Evolutionary conservation across 1,140 invertebrate species (phyloP).

Genomic region (Lycorma delicatula): DNA sequence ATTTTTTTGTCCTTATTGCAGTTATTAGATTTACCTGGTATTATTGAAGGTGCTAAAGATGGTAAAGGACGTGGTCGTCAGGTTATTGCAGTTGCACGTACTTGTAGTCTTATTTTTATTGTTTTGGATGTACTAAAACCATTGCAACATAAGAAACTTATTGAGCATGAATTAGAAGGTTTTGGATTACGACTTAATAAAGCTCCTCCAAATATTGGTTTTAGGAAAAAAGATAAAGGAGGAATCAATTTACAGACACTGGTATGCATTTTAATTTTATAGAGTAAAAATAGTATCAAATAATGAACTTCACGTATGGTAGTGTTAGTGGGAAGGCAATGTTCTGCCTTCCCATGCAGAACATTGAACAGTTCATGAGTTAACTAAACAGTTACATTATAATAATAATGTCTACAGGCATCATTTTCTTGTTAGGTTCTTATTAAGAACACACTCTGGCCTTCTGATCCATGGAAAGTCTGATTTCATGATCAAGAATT

Average conservation of each 20-base stretch:
- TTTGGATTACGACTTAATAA: constrained; percentile 97
- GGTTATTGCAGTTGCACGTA: constrained; percentile 98
- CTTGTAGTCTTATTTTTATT: constrained; percentile 97
- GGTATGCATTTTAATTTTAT: constrained; percentile 42
- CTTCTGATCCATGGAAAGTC: no score
- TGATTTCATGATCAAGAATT: no score
- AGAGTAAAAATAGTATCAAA: no score
- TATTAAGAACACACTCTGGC: no score
- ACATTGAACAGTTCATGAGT: no score
- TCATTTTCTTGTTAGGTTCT: no score
- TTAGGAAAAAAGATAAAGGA: constrained; percentile 96
- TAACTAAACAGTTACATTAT: no score
- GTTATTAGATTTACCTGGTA: constrained; percentile 96
- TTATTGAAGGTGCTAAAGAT: constrained; percentile 99
- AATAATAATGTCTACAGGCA: no score
- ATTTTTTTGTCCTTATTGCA: no score
- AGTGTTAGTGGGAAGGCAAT: no score
- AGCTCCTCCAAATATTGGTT: constrained; percentile 93
- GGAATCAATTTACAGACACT: constrained; percentile 79
- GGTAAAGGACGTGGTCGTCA: constrained; percentile 96
- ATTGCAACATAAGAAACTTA: constrained; percentile 86
- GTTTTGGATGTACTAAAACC: constrained; percentile 97
- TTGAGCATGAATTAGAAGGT: constrained; percentile 98
- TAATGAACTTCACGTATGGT: no score
- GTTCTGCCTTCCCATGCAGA: no score